Evolutionary conservation across 1,140 invertebrate species (phyloP).

Genomic region (Homalodisca vitripennis): DNA sequence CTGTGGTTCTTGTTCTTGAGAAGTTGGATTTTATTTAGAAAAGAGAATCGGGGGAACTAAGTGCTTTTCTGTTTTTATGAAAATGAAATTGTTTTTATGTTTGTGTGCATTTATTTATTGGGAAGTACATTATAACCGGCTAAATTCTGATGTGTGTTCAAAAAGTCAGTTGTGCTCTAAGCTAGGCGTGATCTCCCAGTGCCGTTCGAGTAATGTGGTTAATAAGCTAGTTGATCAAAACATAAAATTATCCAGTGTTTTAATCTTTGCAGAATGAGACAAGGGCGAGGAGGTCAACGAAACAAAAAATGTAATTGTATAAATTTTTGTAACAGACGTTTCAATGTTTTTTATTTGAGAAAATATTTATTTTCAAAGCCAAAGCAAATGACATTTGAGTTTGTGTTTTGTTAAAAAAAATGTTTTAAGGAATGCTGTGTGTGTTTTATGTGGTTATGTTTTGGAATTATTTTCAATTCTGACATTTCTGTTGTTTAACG

Average conservation of each 20-base stretch:
- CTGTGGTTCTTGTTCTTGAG: constrained; percentile 50
- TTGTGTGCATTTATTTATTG: not conserved
- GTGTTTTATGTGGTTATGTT: constrained; percentile 23
- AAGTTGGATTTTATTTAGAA: constrained; percentile 47
- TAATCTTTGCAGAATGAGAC: constrained; percentile 51
- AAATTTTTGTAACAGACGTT: constrained; percentile 19
- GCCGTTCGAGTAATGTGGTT: constrained; percentile 41
- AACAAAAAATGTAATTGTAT: constrained; percentile 53
- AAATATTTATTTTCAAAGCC: not conserved
- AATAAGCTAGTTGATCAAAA: constrained; percentile 44
- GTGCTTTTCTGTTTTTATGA: constrained; percentile 38
- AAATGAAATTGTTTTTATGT: constrained; percentile 36
- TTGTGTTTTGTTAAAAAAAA: constrained; percentile 18
- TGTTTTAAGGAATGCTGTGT: constrained; percentile 26
- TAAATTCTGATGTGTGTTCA: not conserved
- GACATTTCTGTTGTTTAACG: constrained; percentile 16
- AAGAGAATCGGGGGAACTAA: constrained; percentile 40
- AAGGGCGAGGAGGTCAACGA: constrained; percentile 52
- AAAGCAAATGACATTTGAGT: constrained; percentile 22
- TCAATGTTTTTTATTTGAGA: constrained; percentile 19
- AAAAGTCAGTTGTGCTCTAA: constrained; percentile 36
- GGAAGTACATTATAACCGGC: not conserved
- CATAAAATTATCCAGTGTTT: constrained; percentile 43
- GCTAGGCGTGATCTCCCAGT: constrained; percentile 41
- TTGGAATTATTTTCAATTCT: constrained; percentile 7